phyloP scores from a whole-genome alignment of 2,888 invertebrate species.

The Cordilura impudica region DNA sequence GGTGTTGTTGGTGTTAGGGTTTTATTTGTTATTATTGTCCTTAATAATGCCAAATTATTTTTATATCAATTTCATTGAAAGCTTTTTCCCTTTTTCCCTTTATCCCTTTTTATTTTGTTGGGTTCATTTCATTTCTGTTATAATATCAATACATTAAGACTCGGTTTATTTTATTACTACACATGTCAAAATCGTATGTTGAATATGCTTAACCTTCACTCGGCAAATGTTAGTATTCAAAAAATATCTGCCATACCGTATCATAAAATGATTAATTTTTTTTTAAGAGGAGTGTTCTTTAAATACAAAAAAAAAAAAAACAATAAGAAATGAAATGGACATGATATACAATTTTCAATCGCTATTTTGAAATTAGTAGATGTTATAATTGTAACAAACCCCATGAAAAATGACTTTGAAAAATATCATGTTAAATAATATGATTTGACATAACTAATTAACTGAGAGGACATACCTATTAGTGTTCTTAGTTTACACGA shows the following conservation, averaged over 20 bases:
- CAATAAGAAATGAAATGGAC: neutral
- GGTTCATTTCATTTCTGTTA: neutral
- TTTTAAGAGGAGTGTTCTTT: conserved; percentile 7
- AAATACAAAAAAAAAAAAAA: neutral
- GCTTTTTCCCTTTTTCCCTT: neutral
- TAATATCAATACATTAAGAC: conserved; percentile 16
- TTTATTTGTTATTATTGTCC: neutral
- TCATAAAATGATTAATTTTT: conserved; percentile 6
- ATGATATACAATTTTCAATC: too few species aligned
- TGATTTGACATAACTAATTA: too few species aligned
- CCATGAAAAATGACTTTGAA: too few species aligned
- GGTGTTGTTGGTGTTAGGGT: neutral
- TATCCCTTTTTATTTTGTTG: neutral
- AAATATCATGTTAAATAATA: too few species aligned
- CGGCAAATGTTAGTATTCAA: neutral
- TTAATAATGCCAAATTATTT: neutral
- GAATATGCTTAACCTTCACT: conserved; percentile 16
- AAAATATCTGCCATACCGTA: neutral
- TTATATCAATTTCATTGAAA: conserved; percentile 19
- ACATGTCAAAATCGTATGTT: too few species aligned
- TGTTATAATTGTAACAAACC: too few species aligned
- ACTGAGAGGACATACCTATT: too few species aligned
- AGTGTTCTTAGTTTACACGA: too few species aligned
- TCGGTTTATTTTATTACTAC: neutral
- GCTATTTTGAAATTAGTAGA: too few species aligned